Evolutionary conservation across 23 tunicate species (phyloP).

Genomic region (Styela clava): DNA sequence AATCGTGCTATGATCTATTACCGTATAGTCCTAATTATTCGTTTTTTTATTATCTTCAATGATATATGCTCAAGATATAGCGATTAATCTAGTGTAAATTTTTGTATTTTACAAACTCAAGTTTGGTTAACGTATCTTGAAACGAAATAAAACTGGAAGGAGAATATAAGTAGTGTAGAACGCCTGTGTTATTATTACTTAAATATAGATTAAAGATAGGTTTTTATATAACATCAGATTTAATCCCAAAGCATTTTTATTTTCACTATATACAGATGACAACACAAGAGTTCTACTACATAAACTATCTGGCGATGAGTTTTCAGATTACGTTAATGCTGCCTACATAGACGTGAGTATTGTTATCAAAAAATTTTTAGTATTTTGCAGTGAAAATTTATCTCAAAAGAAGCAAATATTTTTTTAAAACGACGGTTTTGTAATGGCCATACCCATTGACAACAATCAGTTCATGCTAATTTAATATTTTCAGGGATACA

Average conservation of each 20-base stretch:
- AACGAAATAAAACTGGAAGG: no score
- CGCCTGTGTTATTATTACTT: no score
- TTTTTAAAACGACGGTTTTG: not conserved
- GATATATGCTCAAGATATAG: no score
- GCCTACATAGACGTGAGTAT: slow-evolving; percentile 36
- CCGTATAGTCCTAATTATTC: no score
- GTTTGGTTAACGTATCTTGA: no score
- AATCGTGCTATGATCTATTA: not conserved
- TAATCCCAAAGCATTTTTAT: no score
- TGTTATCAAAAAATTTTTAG: not conserved
- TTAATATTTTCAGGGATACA: slow-evolving; percentile 18
- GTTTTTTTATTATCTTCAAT: no score
- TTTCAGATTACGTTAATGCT: slow-evolving; percentile 40
- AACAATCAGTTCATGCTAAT: not conserved
- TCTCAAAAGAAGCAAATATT: not conserved
- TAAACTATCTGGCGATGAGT: slow-evolving; percentile 29
- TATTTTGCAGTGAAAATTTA: not conserved
- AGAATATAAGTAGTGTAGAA: no score
- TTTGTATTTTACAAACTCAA: no score
- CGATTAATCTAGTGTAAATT: no score
- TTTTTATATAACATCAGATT: no score
- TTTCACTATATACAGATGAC: slow-evolving; percentile 22
- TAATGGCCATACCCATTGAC: not conserved
- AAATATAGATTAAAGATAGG: no score
- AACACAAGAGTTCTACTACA: slow-evolving; percentile 22